phyloP scores from a whole-genome alignment of 2,888 invertebrate genomes.

The Anarsia innoxiella region DNA sequence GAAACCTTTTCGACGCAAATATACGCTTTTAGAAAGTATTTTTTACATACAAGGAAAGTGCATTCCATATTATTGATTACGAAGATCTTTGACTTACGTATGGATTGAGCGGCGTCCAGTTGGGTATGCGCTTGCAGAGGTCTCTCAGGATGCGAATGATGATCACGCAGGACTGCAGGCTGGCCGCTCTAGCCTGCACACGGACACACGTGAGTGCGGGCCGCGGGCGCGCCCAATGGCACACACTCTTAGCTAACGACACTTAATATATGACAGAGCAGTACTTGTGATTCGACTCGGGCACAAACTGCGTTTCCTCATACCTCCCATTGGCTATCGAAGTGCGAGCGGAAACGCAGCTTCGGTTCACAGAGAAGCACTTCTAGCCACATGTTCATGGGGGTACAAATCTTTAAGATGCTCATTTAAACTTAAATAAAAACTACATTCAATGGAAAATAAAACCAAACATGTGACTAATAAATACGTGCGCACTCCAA shows the following conservation, averaged over 20 bases:
- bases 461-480: slow-evolving; percentile 73
- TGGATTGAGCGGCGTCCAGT: slow-evolving; percentile 94
- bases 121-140: slow-evolving; percentile 94
- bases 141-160: slow-evolving; percentile 97
- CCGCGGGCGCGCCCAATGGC: slow-evolving; percentile 8
- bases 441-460: slow-evolving; percentile 36
- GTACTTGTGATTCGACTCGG: slow-evolving; percentile 32
- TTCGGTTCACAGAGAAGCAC: slow-evolving; percentile 41
- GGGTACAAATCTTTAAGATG: slow-evolving; percentile 27
- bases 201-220: slow-evolving; percentile 1
- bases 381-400: slow-evolving; percentile 72
- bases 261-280: slow-evolving; percentile 34
- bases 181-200: slow-evolving; percentile 93
- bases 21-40: no score
- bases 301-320: slow-evolving; percentile 55
- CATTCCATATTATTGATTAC: no score
- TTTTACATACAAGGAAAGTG: no score
- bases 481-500: slow-evolving; percentile 62
- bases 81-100: slow-evolving; percentile 94
- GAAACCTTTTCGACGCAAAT: no score
- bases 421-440: slow-evolving; percentile 24
- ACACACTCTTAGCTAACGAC: slow-evolving; percentile 23
- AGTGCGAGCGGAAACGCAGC: slow-evolving; percentile 63
- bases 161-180: slow-evolving; percentile 96
- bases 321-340: slow-evolving; percentile 40